Percentiles rank a stretch among this genome's conserved stretches.
Evolutionary conservation across 2,888 invertebrate species (phyloP).

Genomic region (Endotricha flammealis): DNA sequence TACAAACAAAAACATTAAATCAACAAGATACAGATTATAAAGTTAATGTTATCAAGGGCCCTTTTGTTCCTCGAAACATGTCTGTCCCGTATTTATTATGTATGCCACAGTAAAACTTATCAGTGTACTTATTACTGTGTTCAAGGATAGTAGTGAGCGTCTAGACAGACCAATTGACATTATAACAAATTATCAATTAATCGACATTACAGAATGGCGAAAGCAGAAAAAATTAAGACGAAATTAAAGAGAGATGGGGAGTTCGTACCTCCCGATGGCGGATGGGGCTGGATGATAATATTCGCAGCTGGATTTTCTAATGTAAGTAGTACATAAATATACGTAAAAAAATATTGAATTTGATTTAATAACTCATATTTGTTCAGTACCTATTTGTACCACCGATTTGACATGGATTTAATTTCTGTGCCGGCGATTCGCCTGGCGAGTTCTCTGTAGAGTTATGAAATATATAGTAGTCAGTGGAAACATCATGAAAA

Average conservation of each 20-base stretch:
- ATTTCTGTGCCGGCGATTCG: too few relatives aligned
- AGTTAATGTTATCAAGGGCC: slow-evolving; percentile 16
- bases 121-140: slow-evolving; percentile 34
- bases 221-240: slow-evolving; percentile 37
- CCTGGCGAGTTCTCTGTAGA: too few relatives aligned
- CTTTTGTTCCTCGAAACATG: slow-evolving; percentile 8
- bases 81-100: slow-evolving; percentile 11
- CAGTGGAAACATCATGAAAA: too few relatives aligned
- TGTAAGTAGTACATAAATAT: too few relatives aligned
- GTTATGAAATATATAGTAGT: too few relatives aligned
- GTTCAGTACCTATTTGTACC: too few relatives aligned
- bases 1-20: slow-evolving; percentile 3
- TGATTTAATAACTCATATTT: too few relatives aligned
- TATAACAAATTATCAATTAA: background rate
- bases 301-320: slow-evolving; percentile 84
- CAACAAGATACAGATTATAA: slow-evolving; percentile 19
- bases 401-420: too few relatives aligned
- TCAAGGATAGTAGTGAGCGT: slow-evolving; percentile 22
- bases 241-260: slow-evolving; percentile 69
- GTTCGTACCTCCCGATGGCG: slow-evolving; percentile 85
- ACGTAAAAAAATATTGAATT: too few relatives aligned
- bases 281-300: slow-evolving; percentile 87
- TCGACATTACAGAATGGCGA: slow-evolving; percentile 40
- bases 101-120: slow-evolving; percentile 29
- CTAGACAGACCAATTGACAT: background rate